Evolutionary conservation across 2,888 invertebrate genomes (phyloP).

Genomic region (Tuta absoluta): DNA sequence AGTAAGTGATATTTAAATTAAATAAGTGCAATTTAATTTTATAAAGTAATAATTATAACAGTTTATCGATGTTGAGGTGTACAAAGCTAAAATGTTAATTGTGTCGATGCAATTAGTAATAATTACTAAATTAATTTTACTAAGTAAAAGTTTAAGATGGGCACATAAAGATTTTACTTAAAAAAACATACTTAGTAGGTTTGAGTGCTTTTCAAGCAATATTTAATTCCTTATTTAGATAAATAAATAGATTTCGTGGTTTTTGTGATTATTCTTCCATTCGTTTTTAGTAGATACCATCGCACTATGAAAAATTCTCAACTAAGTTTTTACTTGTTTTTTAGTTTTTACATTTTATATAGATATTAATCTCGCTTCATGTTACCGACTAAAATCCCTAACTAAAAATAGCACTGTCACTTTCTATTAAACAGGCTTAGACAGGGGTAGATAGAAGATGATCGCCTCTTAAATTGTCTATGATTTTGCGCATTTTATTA

Average conservation of each 20-base stretch:
- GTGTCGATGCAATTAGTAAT: background rate
- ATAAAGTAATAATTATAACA: conserved; percentile 2
- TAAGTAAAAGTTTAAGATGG: background rate
- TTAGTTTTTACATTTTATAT: background rate
- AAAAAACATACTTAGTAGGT: background rate
- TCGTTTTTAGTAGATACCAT: background rate
- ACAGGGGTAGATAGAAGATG: too few species aligned
- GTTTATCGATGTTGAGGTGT: conserved; percentile 35
- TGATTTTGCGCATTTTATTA: too few species aligned
- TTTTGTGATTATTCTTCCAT: background rate
- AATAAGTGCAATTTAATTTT: conserved; percentile 46
- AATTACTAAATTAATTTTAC: background rate
- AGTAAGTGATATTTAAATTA: conserved; percentile 20
- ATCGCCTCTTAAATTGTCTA: too few species aligned
- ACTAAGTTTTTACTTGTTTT: background rate
- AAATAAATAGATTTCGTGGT: background rate
- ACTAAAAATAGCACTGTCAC: too few species aligned
- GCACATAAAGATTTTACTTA: background rate
- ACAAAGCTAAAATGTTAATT: conserved; percentile 11
- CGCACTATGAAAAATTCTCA: background rate
- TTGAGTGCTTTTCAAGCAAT: background rate
- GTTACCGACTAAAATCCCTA: too few species aligned
- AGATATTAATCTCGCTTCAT: background rate
- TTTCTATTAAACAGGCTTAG: too few species aligned
- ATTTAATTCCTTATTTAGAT: background rate